Base-by-base conservation (phyloP, 2,797 vertebrate genomes). In the Novumbra hubbsi region DNA sequence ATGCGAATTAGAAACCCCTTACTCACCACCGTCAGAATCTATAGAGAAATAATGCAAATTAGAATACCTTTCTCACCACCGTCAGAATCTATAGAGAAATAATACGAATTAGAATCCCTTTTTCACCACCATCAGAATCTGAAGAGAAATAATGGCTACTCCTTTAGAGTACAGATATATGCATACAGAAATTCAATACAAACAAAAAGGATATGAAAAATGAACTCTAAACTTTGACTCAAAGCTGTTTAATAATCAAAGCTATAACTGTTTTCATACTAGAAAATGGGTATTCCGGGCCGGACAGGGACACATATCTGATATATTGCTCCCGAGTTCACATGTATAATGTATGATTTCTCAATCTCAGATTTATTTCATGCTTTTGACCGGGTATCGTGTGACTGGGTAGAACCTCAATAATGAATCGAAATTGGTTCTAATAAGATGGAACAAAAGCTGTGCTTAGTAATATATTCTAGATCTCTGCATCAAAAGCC, bases 371-470 rank as follows among this genome's bases (percentile, higher is more conserved):
- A 34, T 19, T 49, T 45, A 16, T 27, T 5, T 60, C 55, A 60
- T 28, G 16, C 68, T 49, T 4, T 49, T 49, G 24, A 14, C 45
- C 21, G 14, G 41, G 24, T 41, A 67, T 67, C 45, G 15, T 49
- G 41, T 49, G 27, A 38, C 15, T 28, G n/a, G 34, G 32, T 27
- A 21, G 66, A 68, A 68, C 65, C 57, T 11, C 49, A 15, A 65
- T 60, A 60, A 74, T 60, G 30, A 52, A 75, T 67, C 67, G 55
- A 52, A 32, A 68, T 66, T 63, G 55, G 69, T 73, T 57, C 24
- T 60, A 66, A 60, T 5, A 34, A 17, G 21, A 24, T 49, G 55
- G 19, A 62, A 11, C 38, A 68, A 41, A 68, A 73, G 60, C 67
- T 68, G 63, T 73, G 28, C 60, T 32, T 68, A 57, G 15, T 68